Base-by-base conservation (phyloP, 1,140 invertebrate species). In the Rhynchophorus ferrugineus region DNA sequence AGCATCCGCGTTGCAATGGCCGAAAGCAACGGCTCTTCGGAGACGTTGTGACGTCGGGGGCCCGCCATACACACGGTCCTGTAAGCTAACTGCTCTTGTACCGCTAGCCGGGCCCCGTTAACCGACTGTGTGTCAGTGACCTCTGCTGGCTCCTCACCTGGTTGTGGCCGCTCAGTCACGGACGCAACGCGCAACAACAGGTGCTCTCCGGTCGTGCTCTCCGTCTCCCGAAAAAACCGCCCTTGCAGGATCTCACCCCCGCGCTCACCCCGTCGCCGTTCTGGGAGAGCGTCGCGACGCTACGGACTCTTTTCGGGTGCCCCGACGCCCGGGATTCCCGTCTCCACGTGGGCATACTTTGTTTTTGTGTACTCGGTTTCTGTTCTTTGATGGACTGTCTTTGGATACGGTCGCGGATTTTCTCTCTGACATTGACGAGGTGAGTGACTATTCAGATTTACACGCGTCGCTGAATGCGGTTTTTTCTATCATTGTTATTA, bases 81-180 rank as follows among this genome's bases (percentile, higher is more conserved):
- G 63, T 65, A 65, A 65, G 58, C 59, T 65, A 65, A 65, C 63
- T 65, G 63, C 58, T 65, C 63, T 65, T 65, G 61, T 65, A 65
- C 63, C 63, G 63, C 63, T 65, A 65, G 52, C 54, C 60, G 34
- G 56, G 54, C 57, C 61, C 63, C 63, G 63, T 63, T 65, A 65
- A 45, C 38, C 58, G 56, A 44, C 44, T 49, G 46, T 62, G 59
- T 66, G 64, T 64, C 64, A 66, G 54, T 66, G 64, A 66, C 64
- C 64, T 61, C 61, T 54, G 59, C 42, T 63, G 62, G 53, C 60
- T 65, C 60, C 63, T 63, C 64, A 66, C 64, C 64, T 66, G 64
- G 64, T 51, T 58, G 48, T 46, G 49, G 46, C 44, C 57, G 59
- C 48, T 64, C 64, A 66, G 64, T 66, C 58, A 63, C 57, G 59